Base-by-base conservation (phyloP, 2,113 vertebrate species). In the Rhea americana region DNA sequence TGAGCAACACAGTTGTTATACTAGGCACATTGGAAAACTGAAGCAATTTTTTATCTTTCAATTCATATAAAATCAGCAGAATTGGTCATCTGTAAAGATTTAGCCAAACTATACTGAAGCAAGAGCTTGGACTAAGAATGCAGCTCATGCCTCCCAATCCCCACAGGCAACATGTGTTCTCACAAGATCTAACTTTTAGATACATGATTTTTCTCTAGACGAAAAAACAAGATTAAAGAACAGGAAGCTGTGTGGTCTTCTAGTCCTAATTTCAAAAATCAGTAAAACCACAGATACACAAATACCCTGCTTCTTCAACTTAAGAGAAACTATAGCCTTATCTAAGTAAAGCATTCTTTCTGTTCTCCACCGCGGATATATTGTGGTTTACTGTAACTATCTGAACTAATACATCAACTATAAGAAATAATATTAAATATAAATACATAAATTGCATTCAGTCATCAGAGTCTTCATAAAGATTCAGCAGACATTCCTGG, bases 211-310 rank as follows among this genome's bases (percentile, higher is more conserved):
- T 56, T 83, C 72, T 88, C 25, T 89, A 71, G 4, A 47, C 62
- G 70, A 81, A 87, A 91, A 78, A 13, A 26, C 88, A 91, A 66
- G 30, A 81, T 61, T 90, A 78, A 78, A 78, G 47, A 83, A 72
- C 24, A 87, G 68, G 55, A 82, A 94, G n/a, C 59, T 74, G 63
- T 6, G 32, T 50, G 74, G 76, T 59, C 37, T 66, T 25, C 26
- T 65, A 61, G 28, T 39, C 41, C 70, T 59, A 78, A 72, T 30
- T 71, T 75, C 62, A 91, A 80, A 28, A 77, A 74, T 39, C 50
- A n/a, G 41, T 47, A 77, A 88, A 85, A 81, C 7, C 47, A 71
- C 1, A 66, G 4, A 89, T 25, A 65, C 26, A 28, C 17, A 43
- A 30, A 28, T 62, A 87, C 30, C 11, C 48, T 48, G 19, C 25